Conservation (phyloP, 2,113 vertebrate genomes). For the Corynorhinus townsendii region DNA sequence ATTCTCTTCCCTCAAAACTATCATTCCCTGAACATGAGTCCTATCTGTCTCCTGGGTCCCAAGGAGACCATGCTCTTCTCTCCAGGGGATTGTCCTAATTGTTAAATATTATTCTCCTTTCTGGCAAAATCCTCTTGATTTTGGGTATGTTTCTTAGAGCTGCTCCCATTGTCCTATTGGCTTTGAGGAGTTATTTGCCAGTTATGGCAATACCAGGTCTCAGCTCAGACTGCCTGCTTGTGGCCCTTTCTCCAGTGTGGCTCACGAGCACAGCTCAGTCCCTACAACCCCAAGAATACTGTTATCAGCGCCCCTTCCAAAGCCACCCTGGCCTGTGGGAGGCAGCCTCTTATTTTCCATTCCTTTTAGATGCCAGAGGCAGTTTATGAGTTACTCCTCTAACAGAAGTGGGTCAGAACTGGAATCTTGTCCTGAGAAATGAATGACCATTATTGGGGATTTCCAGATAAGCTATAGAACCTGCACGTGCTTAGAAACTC, state of each 20-base stretch:
- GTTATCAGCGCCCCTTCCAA: not conserved
- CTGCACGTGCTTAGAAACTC: not conserved
- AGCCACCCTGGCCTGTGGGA: not conserved
- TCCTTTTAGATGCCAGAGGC: not conserved
- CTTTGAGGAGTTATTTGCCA: not conserved
- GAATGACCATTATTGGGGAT: not conserved
- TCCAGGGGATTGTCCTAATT: not conserved
- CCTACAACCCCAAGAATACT: not conserved
- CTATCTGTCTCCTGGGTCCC: not conserved
- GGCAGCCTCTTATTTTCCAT: not conserved
- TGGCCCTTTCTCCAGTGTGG: not conserved
- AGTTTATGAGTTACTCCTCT: not conserved
- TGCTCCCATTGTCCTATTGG: not conserved
- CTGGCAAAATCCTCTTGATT: not conserved
- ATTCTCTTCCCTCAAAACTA: not conserved
- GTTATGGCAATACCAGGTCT: not conserved
- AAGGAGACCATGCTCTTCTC: not conserved
- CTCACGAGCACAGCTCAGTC: not conserved
- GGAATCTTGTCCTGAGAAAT: not conserved
- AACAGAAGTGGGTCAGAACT: not conserved
- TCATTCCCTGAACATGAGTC: not conserved
- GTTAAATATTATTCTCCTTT: not conserved
- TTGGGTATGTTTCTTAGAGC: not conserved
- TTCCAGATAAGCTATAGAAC: not conserved
- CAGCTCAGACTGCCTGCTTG: not conserved